Percentiles rank a stretch among this genome's conserved stretches.
These are phyloP conservation scores for Sphaeridia pumilis DNA, from an alignment of 2,888 invertebrate species.

Conservation along the genomic window DNA sequence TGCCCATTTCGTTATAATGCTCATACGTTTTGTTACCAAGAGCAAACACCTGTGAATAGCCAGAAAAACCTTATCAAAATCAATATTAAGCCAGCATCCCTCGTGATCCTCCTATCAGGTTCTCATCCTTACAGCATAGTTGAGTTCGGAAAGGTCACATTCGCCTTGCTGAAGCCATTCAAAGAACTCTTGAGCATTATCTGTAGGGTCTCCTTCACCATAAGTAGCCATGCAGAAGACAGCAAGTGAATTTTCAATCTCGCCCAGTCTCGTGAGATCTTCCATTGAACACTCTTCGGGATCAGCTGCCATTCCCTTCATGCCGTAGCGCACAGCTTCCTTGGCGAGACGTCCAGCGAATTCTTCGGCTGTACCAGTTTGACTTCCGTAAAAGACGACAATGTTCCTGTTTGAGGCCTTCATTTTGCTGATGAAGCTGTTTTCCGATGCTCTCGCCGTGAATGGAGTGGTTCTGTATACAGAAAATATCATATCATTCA, in stretches of 20 bases:
- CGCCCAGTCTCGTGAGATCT: slow-evolving; percentile 71
- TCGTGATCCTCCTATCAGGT: too few species aligned
- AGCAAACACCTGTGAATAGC: slow-evolving; percentile 99
- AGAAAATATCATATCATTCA: background rate
- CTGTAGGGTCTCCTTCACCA: slow-evolving; percentile 97
- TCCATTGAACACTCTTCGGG: slow-evolving; percentile 99
- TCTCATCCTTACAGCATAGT: slow-evolving; percentile 81
- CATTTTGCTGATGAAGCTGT: slow-evolving; percentile 85
- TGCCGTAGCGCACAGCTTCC: slow-evolving; percentile 81
- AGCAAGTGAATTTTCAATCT: slow-evolving; percentile 82
- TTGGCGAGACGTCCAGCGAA: slow-evolving; percentile 95
- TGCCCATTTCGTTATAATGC: slow-evolving; percentile 94
- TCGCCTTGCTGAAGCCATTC: slow-evolving; percentile 92
- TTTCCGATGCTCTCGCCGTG: slow-evolving; percentile 52
- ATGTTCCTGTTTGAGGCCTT: slow-evolving; percentile 83
- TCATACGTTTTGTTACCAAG: slow-evolving; percentile 99
- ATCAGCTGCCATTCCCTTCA: slow-evolving; percentile 98
- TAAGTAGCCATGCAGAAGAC: slow-evolving; percentile 98
- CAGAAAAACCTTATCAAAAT: too few species aligned
- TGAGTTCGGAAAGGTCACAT: slow-evolving; percentile 74
- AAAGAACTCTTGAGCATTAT: slow-evolving; percentile 96
- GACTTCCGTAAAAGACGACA: slow-evolving; percentile 97
- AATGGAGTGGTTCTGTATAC: slow-evolving; percentile 55
- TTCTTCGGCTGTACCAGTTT: slow-evolving; percentile 98
- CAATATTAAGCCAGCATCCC: too few species aligned